Evolutionary conservation across 2,888 invertebrate species (phyloP), one percentile per base, ranked within the genome.

Genomic region (Chymomyza fuscimana): DNA sequence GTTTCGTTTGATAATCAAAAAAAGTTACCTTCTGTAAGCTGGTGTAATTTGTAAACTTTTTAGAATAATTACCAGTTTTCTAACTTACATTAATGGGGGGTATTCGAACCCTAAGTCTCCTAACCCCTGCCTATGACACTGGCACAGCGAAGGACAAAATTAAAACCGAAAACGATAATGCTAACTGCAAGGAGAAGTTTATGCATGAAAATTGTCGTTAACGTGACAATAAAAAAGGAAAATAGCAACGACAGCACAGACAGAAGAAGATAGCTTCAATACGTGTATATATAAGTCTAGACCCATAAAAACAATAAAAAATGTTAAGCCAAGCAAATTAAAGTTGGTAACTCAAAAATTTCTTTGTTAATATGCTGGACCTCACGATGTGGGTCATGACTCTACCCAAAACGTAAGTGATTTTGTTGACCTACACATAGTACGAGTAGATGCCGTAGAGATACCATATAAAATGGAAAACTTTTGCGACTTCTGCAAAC

Each of bases 331-430:
- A 65, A 29, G 67, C 72, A 76, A 76, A 83, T 77, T 83, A 63
- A 81, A 81, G 83, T 87, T 86, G 71, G 75, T 54, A 68, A 77
- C 76, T 88, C 84, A 79, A 85, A 32, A 83, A 83, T 83, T 81
- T 79, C 74, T 67, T 81, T 88, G 86, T 86, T 87, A 81, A 83
- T 79, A 74, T 73, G 73, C 22, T 46, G 58, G 40, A 46, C 40
- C 32, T 15, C 61, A 54, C 56, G 32, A 32, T 59, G 52, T 69
- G 5, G 9, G 25, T 32, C 19, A 2, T 25, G 29, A 54, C 63
- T 54, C 9, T 16, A 22, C 22, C 16, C 16, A 12, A 67, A 63
- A 67, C 56, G 54, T 68, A 58, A 58, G 64, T 65, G 68, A 68
- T 67, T 70, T 70, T 70, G 58, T 36, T 19, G 67, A 54, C 65